phyloP scores from a whole-genome alignment of 2,113 vertebrate species.

The Charadrius vociferus region DNA sequence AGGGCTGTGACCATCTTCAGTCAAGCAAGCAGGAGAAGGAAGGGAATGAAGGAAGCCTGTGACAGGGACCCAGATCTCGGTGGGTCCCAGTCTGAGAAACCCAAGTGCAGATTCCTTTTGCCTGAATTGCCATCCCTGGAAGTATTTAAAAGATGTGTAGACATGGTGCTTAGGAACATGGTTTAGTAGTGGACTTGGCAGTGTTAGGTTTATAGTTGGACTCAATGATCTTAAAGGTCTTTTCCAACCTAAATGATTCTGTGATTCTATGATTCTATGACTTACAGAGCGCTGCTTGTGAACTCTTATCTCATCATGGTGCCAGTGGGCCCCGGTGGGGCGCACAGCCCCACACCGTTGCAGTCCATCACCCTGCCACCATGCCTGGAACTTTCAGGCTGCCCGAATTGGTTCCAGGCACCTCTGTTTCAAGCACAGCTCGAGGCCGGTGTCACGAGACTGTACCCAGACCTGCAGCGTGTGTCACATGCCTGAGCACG shows the following conservation, averaged over 20 bases:
- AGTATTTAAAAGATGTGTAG: too few relatives aligned
- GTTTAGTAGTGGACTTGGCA: too few relatives aligned
- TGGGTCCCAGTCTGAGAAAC: neutral
- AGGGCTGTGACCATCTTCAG: neutral
- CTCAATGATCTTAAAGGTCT: too few relatives aligned
- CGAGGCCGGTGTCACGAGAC: rapidly evolving
- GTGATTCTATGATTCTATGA: neutral
- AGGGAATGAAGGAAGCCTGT: neutral
- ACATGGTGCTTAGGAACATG: too few relatives aligned
- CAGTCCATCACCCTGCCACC: rapidly evolving
- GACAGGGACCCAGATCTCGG: neutral
- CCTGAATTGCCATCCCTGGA: neutral
- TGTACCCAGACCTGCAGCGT: too few relatives aligned
- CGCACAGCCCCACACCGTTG: neutral
- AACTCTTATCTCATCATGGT: neutral
- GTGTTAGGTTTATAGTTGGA: too few relatives aligned
- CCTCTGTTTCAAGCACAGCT: neutral
- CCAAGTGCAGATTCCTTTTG: neutral
- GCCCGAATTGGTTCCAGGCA: rapidly evolving
- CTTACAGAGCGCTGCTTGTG: neutral
- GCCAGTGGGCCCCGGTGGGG: neutral
- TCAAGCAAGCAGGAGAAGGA: neutral
- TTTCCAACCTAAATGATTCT: too few relatives aligned
- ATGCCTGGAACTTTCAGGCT: neutral
- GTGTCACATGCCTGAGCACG: rapidly evolving